A percentile compares a stretch with the other conserved stretches of the same genome.
These are phyloP conservation scores for Nomada ruficornis DNA, from an alignment of 2,888 invertebrate species.

Conservation along the genomic window DNA sequence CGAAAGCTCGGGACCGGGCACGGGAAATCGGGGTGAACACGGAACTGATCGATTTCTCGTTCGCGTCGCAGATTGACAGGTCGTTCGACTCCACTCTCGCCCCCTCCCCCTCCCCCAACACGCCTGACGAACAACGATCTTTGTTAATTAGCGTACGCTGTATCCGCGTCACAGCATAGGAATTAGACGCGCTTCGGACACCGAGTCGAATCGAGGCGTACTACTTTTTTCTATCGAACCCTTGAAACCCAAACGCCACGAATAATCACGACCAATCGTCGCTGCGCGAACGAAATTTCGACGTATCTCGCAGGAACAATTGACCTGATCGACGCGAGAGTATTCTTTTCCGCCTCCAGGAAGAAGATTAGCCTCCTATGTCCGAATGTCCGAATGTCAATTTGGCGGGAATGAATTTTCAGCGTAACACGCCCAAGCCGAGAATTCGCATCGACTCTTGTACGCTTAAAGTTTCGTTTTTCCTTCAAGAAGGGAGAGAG, in stretches of 20 bases:
- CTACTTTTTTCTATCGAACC: slow-evolving; percentile 43
- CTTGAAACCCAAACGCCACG: neutral
- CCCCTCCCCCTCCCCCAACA: neutral
- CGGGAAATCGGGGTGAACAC: slow-evolving; percentile 4
- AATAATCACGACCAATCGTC: slow-evolving; percentile 36
- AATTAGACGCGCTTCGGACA: slow-evolving; percentile 22
- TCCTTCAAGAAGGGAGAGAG: neutral
- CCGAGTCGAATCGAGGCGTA: slow-evolving; percentile 1
- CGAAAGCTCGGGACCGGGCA: neutral
- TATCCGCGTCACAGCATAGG: slow-evolving; percentile 28
- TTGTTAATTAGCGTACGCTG: slow-evolving; percentile 24
- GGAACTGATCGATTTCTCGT: neutral
- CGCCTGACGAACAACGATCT: slow-evolving; percentile 44
- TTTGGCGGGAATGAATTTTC: neutral
- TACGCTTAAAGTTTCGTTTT: slow-evolving; percentile 6
- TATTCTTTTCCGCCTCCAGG: slow-evolving; percentile 23
- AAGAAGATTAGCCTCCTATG: slow-evolving; percentile 15
- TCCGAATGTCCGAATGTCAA: neutral
- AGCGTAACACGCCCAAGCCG: neutral
- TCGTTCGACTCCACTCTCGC: neutral
- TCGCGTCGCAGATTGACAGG: slow-evolving; percentile 28
- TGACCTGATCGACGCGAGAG: slow-evolving; percentile 40
- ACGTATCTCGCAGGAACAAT: slow-evolving; percentile 8
- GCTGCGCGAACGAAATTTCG: slow-evolving; percentile 7
- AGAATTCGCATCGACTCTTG: neutral